Evolutionary conservation across 2,888 invertebrate species (phyloP), one percentile per base, ranked within the genome.

Genomic region (Nemoura dubitans): DNA sequence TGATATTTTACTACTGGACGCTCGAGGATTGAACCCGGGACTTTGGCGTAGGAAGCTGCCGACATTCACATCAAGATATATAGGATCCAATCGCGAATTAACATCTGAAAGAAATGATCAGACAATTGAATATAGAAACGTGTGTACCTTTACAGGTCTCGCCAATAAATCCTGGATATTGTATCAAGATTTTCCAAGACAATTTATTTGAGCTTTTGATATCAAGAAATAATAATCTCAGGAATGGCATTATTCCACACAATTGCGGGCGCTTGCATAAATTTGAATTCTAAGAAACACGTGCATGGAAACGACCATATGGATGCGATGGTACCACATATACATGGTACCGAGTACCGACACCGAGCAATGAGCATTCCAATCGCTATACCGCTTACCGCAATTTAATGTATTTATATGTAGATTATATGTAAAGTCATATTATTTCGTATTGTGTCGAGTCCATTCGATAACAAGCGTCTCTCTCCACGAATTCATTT

Each of bases 191-290:
- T 29, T 81, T 81, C 29, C 30, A 78, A 28, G 7, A 81, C 28
- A 16, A 81, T 81, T 81, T 81, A 81, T 81, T 81, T 81, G 30
- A 59, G 14, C 21, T 10, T 59, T 28, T 81, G n/a, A 30, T 81
- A 81, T 81, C 81, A 81, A 81, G 26, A n/a, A 28, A 28, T 81
- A 81, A 81, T 81, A 6, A 81, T 81, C 81, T 81, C 30, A 10
- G 30, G n/a, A 81, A 27, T 28, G 7, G 81, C n/a, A 30, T 81
- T 28, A 28, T 28, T 80, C 28, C 28, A 30, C 21, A 81, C 30
- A 30, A 81, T 78, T 59, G 59, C 59, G 59, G 3, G 21, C 59
- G 59, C 14, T 59, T 21, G 59, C 59, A 59, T 59, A 59, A 59
- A 59, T 59, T 59, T 59, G 16, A 21, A 7, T 59, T 59, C 59